These are phyloP conservation scores for Orius laevigatus DNA, from an alignment of 1,140 invertebrate genomes.

Conservation along the genomic window DNA sequence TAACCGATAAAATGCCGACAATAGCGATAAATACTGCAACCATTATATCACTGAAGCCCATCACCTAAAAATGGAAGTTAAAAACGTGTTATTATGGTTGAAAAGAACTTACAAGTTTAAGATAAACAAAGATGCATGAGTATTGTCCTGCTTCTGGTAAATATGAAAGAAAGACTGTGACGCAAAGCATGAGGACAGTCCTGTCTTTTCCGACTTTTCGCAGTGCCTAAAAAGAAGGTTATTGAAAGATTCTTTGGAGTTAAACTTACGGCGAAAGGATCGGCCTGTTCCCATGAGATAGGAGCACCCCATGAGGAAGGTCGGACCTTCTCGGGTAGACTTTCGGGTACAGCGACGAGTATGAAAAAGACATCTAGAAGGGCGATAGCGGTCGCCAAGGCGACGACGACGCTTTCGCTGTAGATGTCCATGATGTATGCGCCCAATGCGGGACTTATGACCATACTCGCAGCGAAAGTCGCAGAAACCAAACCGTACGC, in stretches of 20 bases:
- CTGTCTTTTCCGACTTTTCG: constrained; percentile 88
- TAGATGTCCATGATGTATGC: constrained; percentile 82
- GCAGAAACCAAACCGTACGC: constrained; percentile 95
- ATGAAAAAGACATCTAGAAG: constrained; percentile 97
- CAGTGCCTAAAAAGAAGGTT: constrained; percentile 42
- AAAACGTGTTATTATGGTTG: background rate
- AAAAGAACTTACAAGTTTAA: constrained; percentile 60
- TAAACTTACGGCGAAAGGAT: constrained; percentile 78
- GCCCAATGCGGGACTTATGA: constrained; percentile 90
- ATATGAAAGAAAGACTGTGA: constrained; percentile 95
- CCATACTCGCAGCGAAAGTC: constrained; percentile 97
- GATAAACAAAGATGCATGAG: constrained; percentile 99
- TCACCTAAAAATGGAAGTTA: constrained; percentile 40
- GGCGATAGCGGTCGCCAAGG: constrained; percentile 85
- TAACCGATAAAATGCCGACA: constrained; percentile 89
- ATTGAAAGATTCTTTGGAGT: constrained; percentile 1
- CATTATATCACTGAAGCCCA: constrained; percentile 87
- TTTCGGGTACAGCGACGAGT: constrained; percentile 93
- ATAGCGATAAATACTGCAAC: constrained; percentile 96
- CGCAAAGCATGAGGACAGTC: constrained; percentile 90
- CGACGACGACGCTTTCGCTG: constrained; percentile 88
- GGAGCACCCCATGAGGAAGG: constrained; percentile 61
- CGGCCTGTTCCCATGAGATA: constrained; percentile 90
- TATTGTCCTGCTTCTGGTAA: constrained; percentile 97
- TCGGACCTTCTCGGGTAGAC: constrained; percentile 82